phyloP scores from a whole-genome alignment of 1,140 invertebrate species.

The Euwallacea fornicatus region DNA sequence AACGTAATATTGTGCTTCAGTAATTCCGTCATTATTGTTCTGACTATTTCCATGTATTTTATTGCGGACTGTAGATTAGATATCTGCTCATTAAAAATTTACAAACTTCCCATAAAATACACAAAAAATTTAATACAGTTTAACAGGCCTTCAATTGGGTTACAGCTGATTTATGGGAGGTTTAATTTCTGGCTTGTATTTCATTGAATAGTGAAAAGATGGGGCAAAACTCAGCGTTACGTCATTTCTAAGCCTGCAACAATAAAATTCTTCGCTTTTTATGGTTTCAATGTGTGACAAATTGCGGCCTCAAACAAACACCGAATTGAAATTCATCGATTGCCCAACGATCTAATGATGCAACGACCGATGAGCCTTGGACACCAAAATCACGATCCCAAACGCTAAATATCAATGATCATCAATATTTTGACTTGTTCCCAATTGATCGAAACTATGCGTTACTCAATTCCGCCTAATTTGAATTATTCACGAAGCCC shows the following conservation, averaged over 20 bases:
- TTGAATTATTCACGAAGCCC: neutral
- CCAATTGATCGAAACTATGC: neutral
- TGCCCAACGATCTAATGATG: neutral
- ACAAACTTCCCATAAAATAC: too few relatives aligned
- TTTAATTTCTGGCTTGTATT: too few relatives aligned
- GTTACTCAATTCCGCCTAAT: neutral
- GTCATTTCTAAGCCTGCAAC: too few relatives aligned
- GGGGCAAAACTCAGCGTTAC: too few relatives aligned
- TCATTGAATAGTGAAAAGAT: too few relatives aligned
- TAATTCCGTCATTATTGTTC: neutral
- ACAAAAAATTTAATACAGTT: too few relatives aligned
- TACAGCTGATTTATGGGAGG: too few relatives aligned
- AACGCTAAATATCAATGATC: conserved; percentile 2
- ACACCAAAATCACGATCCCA: neutral
- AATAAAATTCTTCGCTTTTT: too few relatives aligned
- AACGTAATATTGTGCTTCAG: conserved; percentile 5
- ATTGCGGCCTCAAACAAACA: too few relatives aligned
- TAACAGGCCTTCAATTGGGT: too few relatives aligned
- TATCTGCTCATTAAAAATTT: neutral
- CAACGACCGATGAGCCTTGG: neutral
- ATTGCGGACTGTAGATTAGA: neutral
- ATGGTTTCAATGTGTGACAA: too few relatives aligned
- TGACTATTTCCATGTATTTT: neutral
- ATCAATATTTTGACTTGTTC: neutral
- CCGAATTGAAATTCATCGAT: too few relatives aligned